These are phyloP conservation scores for Dipus sagitta DNA, from an alignment of 2,797 vertebrate genomes.

Conservation along the genomic window DNA sequence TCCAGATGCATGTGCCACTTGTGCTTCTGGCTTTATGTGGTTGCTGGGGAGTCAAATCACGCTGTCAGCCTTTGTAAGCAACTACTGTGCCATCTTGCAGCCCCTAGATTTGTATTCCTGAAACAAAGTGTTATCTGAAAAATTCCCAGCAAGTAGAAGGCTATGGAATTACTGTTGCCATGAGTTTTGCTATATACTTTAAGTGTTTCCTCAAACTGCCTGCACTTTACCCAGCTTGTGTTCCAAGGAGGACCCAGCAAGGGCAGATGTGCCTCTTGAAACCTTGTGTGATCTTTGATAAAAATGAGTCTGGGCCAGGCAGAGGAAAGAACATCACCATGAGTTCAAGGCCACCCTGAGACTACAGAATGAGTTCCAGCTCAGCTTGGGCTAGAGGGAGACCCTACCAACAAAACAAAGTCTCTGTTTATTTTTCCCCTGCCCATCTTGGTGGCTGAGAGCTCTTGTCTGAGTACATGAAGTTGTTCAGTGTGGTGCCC, in stretches of 20 bases:
- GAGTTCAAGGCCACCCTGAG: too few species aligned
- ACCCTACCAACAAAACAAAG: not conserved
- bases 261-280: not conserved
- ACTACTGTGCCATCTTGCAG: too few species aligned
- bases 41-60: too few species aligned
- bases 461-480: not conserved
- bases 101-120: not conserved
- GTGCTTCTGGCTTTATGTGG: too few species aligned
- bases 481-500: not conserved
- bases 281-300: not conserved
- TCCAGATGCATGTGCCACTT: too few species aligned
- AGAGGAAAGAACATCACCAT: too few species aligned
- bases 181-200: not conserved
- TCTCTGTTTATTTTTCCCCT: not conserved
- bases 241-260: not conserved
- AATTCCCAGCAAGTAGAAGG: conserved; percentile 24
- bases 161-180: not conserved
- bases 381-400: too few species aligned
- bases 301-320: too few species aligned
- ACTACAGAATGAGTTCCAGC: too few species aligned
- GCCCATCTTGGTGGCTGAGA: not conserved
- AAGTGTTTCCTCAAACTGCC: conserved; percentile 7
- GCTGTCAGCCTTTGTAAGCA: too few species aligned
- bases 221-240: not conserved
- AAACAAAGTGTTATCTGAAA: too few species aligned